Conservation (phyloP, 2,888 invertebrate genomes). For the Aricia artaxerxes region DNA sequence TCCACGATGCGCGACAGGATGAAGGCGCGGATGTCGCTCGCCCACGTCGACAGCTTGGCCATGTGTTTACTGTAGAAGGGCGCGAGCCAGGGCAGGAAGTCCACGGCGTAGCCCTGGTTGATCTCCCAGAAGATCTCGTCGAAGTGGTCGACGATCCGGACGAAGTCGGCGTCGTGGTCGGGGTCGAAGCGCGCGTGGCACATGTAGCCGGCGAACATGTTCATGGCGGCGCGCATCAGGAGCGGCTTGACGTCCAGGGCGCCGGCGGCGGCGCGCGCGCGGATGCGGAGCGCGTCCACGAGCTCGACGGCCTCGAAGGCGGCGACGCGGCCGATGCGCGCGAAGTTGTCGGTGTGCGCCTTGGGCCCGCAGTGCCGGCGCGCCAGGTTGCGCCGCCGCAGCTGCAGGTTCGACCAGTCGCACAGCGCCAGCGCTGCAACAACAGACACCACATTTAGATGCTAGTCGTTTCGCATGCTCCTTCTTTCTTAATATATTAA, state of each 20-base stretch:
- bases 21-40: slow-evolving; percentile 85
- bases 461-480: not conserved
- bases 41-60: slow-evolving; percentile 84
- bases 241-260: slow-evolving; percentile 84
- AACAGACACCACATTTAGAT: slow-evolving; percentile 43
- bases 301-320: slow-evolving; percentile 83
- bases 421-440: slow-evolving; percentile 90
- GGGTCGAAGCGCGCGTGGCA: slow-evolving; percentile 89
- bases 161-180: slow-evolving; percentile 83
- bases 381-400: slow-evolving; percentile 87
- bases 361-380: slow-evolving; percentile 90
- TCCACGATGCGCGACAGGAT: slow-evolving; percentile 86
- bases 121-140: slow-evolving; percentile 96
- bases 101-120: slow-evolving; percentile 92
- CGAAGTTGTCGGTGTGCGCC: slow-evolving; percentile 85
- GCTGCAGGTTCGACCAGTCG: slow-evolving; percentile 92
- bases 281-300: slow-evolving; percentile 74
- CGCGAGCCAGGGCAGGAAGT: slow-evolving; percentile 90
- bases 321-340: slow-evolving; percentile 86
- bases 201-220: slow-evolving; percentile 93
- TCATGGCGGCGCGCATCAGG: slow-evolving; percentile 87
- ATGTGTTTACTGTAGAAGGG: slow-evolving; percentile 87
- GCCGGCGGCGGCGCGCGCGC: slow-evolving; percentile 58
- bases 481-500: not conserved
- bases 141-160: slow-evolving; percentile 84